Conservation (phyloP, 53 echinoderm and acorn worm genomes). For the Mesocentrotus franciscanus region DNA sequence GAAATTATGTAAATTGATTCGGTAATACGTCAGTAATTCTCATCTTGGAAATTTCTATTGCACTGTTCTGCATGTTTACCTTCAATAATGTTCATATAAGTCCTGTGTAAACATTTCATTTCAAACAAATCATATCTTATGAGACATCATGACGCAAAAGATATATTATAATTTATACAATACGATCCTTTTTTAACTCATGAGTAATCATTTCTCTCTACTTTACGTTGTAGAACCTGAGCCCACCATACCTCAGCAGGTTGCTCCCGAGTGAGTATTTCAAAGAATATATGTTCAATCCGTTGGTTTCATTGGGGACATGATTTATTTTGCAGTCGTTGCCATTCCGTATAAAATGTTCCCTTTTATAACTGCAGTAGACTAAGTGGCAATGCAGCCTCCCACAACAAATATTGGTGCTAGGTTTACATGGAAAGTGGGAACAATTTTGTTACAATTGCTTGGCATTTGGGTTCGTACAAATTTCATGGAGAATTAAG, state of each 20-base stretch:
- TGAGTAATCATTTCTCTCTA: neutral
- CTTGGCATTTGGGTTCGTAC: neutral
- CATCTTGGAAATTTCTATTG: too few species aligned
- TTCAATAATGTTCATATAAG: too few species aligned
- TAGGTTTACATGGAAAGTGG: neutral
- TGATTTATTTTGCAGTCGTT: neutral
- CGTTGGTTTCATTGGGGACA: neutral
- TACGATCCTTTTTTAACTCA: neutral
- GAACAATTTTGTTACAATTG: neutral
- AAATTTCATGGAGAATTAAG: neutral
- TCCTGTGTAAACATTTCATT: too few species aligned
- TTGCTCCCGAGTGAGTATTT: neutral
- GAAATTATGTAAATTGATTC: too few species aligned
- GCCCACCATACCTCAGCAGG: neutral
- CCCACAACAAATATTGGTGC: neutral
- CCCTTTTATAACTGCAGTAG: neutral
- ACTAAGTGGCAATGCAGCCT: neutral
- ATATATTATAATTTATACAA: too few species aligned
- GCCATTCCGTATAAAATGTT: neutral
- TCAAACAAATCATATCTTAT: too few species aligned
- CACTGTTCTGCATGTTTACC: too few species aligned
- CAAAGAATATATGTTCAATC: neutral
- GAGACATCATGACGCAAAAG: too few species aligned
- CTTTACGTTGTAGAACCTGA: neutral
- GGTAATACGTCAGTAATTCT: too few species aligned